Conservation (phyloP, 2,888 invertebrate genomes). For the Ceraclea dissimilis region DNA sequence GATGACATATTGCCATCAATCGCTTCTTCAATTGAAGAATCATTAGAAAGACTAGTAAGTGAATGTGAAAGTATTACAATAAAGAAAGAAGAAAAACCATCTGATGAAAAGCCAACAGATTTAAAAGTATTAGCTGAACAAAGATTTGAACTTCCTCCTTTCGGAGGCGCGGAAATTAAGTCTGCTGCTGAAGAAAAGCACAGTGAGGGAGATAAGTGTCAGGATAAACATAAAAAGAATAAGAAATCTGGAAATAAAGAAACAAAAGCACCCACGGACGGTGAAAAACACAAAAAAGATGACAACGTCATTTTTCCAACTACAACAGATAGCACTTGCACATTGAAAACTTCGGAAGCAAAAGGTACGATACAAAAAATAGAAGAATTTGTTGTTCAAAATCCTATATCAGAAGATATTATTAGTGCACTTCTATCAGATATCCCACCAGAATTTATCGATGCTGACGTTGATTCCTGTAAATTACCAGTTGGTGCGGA, state of each 20-base stretch:
- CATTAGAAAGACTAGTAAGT: conserved; percentile 21
- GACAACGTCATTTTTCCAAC: not conserved
- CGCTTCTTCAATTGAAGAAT: conserved; percentile 23
- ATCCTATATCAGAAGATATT: conserved; percentile 18
- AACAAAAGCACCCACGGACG: not conserved
- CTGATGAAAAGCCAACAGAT: too few species aligned
- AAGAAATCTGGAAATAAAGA: conserved; percentile 21
- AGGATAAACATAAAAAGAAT: conserved; percentile 3
- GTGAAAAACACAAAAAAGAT: conserved; percentile 19
- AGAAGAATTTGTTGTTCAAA: conserved; percentile 5
- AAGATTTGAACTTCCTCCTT: too few species aligned
- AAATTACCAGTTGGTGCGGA: too few species aligned
- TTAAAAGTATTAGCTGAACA: too few species aligned
- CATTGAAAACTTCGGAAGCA: too few species aligned
- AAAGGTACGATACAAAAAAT: not conserved
- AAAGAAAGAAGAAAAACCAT: too few species aligned
- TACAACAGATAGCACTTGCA: too few species aligned
- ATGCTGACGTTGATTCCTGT: too few species aligned
- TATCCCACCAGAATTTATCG: not conserved
- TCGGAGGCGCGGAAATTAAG: too few species aligned
- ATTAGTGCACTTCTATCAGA: conserved; percentile 16
- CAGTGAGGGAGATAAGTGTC: conserved; percentile 30
- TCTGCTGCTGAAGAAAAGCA: conserved; percentile 11
- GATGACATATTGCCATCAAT: conserved; percentile 22
- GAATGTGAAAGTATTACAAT: conserved; percentile 15